A percentile compares a stretch with the other conserved stretches of the same genome.
phyloP scores from a whole-genome alignment of 2,113 vertebrate species.

The Lepus americanus region DNA sequence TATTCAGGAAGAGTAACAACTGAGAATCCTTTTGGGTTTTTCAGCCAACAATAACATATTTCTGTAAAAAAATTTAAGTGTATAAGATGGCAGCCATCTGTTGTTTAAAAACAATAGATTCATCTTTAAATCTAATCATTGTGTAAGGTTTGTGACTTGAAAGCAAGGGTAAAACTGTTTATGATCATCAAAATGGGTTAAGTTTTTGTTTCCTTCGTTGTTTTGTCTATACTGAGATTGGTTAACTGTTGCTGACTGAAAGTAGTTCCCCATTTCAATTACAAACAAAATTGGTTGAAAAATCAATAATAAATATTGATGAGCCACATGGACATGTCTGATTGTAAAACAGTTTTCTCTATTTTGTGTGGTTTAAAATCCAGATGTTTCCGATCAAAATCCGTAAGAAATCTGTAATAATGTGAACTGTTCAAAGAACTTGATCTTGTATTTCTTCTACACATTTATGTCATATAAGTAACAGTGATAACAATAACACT shows the following conservation, averaged over 20 bases:
- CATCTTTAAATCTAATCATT: slow-evolving; percentile 85
- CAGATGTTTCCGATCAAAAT: slow-evolving; percentile 1
- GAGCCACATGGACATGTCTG: slow-evolving; percentile 20
- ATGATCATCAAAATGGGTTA: slow-evolving; percentile 21
- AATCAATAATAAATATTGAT: slow-evolving; percentile 12
- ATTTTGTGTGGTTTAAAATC: slow-evolving; percentile 34
- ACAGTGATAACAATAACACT: neutral
- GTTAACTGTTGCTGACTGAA: slow-evolving; percentile 61
- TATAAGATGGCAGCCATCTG: slow-evolving; percentile 86
- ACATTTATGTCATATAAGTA: neutral
- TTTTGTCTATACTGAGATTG: slow-evolving; percentile 47
- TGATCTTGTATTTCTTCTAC: neutral
- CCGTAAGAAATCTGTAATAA: neutral
- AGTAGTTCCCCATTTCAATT: slow-evolving; percentile 66
- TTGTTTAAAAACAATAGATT: slow-evolving; percentile 85
- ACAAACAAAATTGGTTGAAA: slow-evolving; percentile 50
- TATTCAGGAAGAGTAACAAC: slow-evolving; percentile 67
- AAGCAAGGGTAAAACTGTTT: slow-evolving; percentile 78
- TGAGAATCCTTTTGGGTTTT: slow-evolving; percentile 77
- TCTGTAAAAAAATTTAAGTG: slow-evolving; percentile 73
- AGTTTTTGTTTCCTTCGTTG: slow-evolving; percentile 57
- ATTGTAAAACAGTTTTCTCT: neutral
- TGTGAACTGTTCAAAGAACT: neutral
- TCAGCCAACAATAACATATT: slow-evolving; percentile 82
- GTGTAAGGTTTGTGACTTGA: slow-evolving; percentile 74